A percentile compares a stretch with the other conserved stretches of the same genome.
Conservation (phyloP, 2,113 vertebrate species). For the Crypturellus undulatus region DNA sequence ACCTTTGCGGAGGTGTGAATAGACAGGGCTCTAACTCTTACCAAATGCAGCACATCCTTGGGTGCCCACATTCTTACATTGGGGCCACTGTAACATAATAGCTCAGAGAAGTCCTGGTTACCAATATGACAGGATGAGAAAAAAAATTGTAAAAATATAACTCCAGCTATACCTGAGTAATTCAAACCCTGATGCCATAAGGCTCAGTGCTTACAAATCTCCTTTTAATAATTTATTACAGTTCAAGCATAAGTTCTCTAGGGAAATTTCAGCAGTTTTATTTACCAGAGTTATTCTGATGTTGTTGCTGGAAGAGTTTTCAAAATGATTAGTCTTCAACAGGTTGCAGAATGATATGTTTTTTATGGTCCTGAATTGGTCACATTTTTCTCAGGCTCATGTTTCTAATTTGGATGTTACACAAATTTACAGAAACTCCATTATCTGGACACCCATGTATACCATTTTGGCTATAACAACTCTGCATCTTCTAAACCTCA, state of each 20-base stretch:
- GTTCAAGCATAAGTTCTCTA: background rate
- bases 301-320: conserved; percentile 53
- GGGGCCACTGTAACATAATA: background rate
- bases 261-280: conserved; percentile 60
- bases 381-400: conserved; percentile 47
- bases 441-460: conserved; percentile 22
- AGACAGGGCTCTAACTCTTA: background rate
- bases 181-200: conserved; percentile 38
- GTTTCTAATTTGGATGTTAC: conserved; percentile 57
- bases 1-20: no score
- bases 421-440: conserved; percentile 38
- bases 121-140: background rate
- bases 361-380: conserved; percentile 32
- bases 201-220: conserved; percentile 39
- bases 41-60: background rate
- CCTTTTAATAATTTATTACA: conserved; percentile 51
- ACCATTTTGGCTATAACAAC: background rate
- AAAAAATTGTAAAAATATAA: background rate
- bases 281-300: conserved; percentile 31
- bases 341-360: conserved; percentile 14
- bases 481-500: background rate
- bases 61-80: rapidly evolving
- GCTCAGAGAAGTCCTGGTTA: background rate
- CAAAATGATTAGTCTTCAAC: conserved; percentile 22
- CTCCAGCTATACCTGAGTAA: background rate